phyloP scores from a whole-genome alignment of 2,797 vertebrate species.

The Cichlasoma orientale region DNA sequence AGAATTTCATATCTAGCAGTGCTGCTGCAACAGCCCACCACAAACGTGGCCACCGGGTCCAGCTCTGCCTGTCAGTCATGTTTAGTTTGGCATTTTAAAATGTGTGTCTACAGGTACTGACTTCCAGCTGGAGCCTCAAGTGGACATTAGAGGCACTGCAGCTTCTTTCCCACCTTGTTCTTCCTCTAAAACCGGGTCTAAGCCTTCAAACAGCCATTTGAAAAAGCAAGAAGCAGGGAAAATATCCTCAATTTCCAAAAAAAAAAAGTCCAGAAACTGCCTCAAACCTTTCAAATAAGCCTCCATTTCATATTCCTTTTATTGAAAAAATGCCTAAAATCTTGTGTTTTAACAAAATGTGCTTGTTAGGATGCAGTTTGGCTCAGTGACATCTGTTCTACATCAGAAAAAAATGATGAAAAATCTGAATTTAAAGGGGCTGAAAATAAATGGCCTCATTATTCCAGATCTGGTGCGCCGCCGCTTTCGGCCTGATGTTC shows the following conservation, averaged over 20 bases:
- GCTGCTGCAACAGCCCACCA: not conserved
- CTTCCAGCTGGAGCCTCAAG: not conserved
- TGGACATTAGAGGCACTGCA: not conserved
- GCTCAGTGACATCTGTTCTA: not conserved
- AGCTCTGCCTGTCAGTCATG: not conserved
- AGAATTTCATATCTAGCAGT: too few species aligned
- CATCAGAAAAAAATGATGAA: not conserved
- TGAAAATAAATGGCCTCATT: not conserved
- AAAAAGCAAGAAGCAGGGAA: not conserved
- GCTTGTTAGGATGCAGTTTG: not conserved
- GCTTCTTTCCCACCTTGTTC: rapidly evolving
- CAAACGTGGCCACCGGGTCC: not conserved
- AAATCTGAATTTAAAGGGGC: not conserved
- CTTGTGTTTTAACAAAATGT: not conserved
- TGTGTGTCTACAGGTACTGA: not conserved
- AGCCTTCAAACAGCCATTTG: not conserved
- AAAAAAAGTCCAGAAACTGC: too few species aligned
- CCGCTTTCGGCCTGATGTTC: not conserved
- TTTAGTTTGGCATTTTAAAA: not conserved
- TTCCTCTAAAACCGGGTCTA: not conserved
- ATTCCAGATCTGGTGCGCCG: not conserved
- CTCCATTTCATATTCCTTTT: too few species aligned
- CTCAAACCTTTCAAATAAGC: too few species aligned
- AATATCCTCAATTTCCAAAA: too few species aligned
- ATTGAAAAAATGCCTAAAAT: too few species aligned